Evolutionary conservation across 2,888 invertebrate species (phyloP).

Genomic region (Odontothrips loti): DNA sequence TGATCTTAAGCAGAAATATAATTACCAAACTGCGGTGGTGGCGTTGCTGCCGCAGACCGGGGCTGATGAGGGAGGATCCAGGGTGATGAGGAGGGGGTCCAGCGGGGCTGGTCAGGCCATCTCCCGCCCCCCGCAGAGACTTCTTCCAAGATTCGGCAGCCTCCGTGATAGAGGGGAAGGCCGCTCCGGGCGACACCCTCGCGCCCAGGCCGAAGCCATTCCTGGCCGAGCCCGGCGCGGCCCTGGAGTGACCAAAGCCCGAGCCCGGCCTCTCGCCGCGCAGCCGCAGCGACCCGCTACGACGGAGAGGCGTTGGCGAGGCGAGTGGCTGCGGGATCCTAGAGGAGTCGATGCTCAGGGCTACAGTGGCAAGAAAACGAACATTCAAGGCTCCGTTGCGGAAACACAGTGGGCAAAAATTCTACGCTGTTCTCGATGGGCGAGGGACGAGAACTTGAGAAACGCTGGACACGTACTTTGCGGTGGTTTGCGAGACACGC

Average conservation of each 20-base stretch:
- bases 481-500: not conserved
- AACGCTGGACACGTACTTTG: not conserved
- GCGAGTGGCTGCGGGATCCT: conserved; percentile 2
- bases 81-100: too few species aligned
- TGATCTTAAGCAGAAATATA: not conserved
- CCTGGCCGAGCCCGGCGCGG: not conserved
- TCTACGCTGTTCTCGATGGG: not conserved
- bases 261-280: not conserved
- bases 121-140: not conserved
- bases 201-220: not conserved
- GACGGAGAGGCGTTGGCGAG: not conserved
- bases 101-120: not conserved
- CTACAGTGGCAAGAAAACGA: not conserved
- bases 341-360: not conserved
- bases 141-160: not conserved
- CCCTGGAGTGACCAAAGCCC: not conserved
- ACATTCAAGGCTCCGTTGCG: not conserved
- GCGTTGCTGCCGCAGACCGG: not conserved
- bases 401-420: not conserved
- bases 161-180: conserved; percentile 10
- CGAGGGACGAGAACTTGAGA: not conserved
- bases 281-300: not conserved
- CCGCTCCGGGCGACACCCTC: not conserved
- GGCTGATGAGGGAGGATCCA: not conserved
- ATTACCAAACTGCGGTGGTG: conserved; percentile 13